A percentile compares a stretch with the other conserved stretches of the same genome.
Conservation (phyloP, 2,113 vertebrate species). For the Pluvianellus socialis region DNA sequence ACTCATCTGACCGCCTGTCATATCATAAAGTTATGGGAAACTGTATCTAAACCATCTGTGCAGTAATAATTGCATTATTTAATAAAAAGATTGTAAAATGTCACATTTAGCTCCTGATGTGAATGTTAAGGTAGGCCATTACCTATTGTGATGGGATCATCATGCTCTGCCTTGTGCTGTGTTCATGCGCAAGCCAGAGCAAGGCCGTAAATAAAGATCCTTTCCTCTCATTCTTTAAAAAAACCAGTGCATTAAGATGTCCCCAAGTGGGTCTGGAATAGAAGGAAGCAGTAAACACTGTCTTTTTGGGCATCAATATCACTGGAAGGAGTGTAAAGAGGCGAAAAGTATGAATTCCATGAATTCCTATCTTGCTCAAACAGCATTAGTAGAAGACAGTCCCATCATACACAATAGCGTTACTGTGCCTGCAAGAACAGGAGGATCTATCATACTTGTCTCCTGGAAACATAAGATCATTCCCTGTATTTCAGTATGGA, state of each 20-base stretch:
- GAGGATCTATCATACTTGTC: not conserved
- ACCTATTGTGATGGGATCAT: not conserved
- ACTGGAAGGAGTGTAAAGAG: not conserved
- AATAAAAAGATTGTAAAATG: not conserved
- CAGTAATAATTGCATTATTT: not conserved
- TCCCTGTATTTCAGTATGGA: not conserved
- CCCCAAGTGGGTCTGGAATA: not conserved
- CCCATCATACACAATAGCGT: not conserved
- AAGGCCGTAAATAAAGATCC: not conserved
- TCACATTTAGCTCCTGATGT: not conserved
- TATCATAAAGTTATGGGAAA: not conserved
- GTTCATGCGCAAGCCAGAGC: not conserved
- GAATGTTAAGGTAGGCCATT: not conserved
- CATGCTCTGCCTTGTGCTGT: not conserved
- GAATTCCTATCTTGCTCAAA: not conserved
- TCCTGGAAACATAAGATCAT: not conserved
- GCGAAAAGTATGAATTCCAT: not conserved
- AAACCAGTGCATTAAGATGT: not conserved
- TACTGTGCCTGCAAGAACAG: not conserved
- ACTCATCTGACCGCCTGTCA: not conserved
- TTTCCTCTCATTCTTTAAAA: not conserved
- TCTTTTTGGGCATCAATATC: not conserved
- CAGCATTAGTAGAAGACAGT: fast-evolving
- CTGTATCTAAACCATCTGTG: not conserved
- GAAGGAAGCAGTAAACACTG: not conserved